A percentile compares a stretch with the other conserved stretches of the same genome.
Conservation (phyloP, 2,797 vertebrate genomes). For the Danio aesculapii region DNA sequence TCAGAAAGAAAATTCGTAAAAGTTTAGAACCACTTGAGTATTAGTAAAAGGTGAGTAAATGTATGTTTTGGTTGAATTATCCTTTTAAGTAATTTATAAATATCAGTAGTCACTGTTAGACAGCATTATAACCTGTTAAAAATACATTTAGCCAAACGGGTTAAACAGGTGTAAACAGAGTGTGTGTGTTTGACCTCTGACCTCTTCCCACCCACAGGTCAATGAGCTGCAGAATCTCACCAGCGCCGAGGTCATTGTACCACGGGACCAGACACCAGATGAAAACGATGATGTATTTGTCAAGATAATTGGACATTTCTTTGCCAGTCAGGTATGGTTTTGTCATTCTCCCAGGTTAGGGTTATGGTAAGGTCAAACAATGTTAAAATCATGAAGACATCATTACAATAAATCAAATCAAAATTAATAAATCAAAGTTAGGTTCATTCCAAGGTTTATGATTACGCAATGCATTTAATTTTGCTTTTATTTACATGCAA, state of each 20-base stretch:
- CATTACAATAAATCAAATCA: neutral
- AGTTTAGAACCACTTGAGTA: too few relatives aligned
- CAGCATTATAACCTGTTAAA: neutral
- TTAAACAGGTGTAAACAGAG: neutral
- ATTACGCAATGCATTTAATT: neutral
- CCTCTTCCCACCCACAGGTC: conserved; percentile 77
- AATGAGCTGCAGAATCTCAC: conserved; percentile 95
- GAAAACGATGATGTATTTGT: conserved; percentile 96
- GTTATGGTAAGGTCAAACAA: too few relatives aligned
- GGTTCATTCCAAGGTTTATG: neutral
- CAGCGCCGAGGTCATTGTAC: conserved; percentile 95
- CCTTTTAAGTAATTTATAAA: too few relatives aligned
- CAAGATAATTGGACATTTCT: conserved; percentile 97
- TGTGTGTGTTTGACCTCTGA: neutral
- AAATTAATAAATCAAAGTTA: neutral
- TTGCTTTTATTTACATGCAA: neutral
- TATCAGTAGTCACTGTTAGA: too few relatives aligned
- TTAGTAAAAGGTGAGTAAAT: too few relatives aligned
- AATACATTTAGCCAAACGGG: too few relatives aligned
- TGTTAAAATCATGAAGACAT: too few relatives aligned
- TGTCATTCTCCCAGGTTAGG: neutral
- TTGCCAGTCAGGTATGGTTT: conserved; percentile 91
- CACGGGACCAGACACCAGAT: conserved; percentile 94
- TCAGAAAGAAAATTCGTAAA: too few relatives aligned
- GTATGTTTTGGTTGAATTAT: too few relatives aligned